phyloP scores from a whole-genome alignment of 2,797 vertebrate genomes.

The Moxostoma hubbsi region DNA sequence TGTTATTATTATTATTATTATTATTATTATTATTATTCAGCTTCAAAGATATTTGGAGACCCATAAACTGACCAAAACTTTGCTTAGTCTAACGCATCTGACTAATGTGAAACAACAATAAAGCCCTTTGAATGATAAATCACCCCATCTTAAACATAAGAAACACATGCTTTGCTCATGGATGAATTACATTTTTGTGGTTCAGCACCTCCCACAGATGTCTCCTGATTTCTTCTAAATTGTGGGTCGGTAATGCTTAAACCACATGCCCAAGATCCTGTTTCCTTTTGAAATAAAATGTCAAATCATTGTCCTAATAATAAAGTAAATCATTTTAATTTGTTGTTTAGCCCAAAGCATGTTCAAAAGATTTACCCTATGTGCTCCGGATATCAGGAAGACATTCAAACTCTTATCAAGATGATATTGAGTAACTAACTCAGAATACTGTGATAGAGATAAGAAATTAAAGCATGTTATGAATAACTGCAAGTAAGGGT shows the following conservation, averaged over 20 bases:
- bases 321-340: background rate
- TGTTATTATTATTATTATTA: background rate
- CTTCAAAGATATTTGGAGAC: background rate
- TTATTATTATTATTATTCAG: background rate
- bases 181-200: background rate
- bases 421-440: background rate
- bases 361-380: background rate
- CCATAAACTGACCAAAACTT: conserved; percentile 7
- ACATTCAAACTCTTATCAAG: background rate
- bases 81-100: background rate
- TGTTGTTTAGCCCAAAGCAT: background rate
- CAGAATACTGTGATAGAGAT: background rate
- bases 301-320: background rate
- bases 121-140: too few species aligned
- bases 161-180: background rate
- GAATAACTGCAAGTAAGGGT: too few species aligned
- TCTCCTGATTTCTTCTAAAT: background rate
- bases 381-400: background rate
- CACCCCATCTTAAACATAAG: too few species aligned
- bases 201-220: background rate
- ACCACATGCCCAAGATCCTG: background rate
- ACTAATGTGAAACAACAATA: too few species aligned
- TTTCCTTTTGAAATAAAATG: background rate
- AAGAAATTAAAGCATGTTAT: background rate
- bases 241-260: background rate